Base-by-base conservation (phyloP, 1,140 invertebrate genomes). In the Neuroterus valhalla region DNA sequence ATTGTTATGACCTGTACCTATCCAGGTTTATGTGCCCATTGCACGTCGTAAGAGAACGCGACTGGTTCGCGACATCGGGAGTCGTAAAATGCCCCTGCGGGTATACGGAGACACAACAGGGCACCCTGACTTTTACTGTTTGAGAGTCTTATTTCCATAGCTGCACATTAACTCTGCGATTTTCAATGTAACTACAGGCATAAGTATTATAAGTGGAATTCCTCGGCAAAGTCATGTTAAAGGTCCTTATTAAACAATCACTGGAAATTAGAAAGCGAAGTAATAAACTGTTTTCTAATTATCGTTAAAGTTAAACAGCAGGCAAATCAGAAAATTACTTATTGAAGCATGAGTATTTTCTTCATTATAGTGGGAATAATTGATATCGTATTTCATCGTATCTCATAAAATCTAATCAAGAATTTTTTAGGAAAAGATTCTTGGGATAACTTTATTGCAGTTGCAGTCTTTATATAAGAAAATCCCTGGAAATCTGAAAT, bases 71-170 rank as follows among this genome's bases (percentile, higher is more conserved):
- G 55, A 62, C 55, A 31, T 62, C 31, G 8, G 38, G 76, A 26
- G 31, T 72, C 74, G 71, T 78, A 78, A 78, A 78, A 73, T 46
- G 52, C 68, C 38, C 55, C 55, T 69, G 15, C 68, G 26, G 67
- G 70, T 72, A 46, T 62, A 55, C 67, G 52, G 71, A 78, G 74
- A 78, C 77, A 76, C 76, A 76, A 78, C 77, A 78, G 42, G n/a
- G 77, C 26, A 62, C 55, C 23, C 21, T 38, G 55, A 62, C 55
- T 62, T 62, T 62, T 62, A 62, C 31, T 62, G 12, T 23, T 62
- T 23, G n/a, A 62, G 55, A 62, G 55, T 62, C 55, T 62, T 62
- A 62, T 62, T 62, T 62, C 55, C 55, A 62, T 62, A 23, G 23
- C 23, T 26, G 55, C 23, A 31, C 55, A 62, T 62, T 62, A 62